Percentiles rank a stretch among this genome's conserved stretches.
phyloP scores from a whole-genome alignment of 1,140 invertebrate genomes.

The Euglossa dilemma region DNA sequence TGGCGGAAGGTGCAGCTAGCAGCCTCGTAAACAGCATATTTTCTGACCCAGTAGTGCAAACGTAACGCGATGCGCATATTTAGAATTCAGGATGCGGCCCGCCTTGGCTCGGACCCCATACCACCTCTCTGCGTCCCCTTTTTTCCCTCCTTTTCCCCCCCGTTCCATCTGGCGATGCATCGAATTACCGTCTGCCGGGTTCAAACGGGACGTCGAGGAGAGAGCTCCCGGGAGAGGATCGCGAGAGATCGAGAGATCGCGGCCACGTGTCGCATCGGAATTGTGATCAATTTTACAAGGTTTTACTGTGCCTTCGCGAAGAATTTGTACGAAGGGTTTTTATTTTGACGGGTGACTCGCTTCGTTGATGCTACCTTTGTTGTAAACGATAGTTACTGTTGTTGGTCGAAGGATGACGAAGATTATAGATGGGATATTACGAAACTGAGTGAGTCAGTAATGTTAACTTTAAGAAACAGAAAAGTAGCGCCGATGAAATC shows the following conservation, averaged over 20 bases:
- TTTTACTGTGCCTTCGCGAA: too few species aligned
- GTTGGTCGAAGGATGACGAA: too few species aligned
- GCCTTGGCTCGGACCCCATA: slow-evolving; percentile 35
- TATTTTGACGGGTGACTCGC: too few species aligned
- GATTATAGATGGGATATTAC: too few species aligned
- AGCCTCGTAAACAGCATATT: slow-evolving; percentile 73
- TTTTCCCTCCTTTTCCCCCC: not conserved
- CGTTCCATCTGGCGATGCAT: slow-evolving; percentile 25
- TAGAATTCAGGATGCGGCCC: slow-evolving; percentile 69
- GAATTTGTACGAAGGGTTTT: too few species aligned
- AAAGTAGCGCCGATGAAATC: too few species aligned
- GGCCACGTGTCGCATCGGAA: not conserved
- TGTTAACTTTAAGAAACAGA: too few species aligned
- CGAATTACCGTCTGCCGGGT: slow-evolving; percentile 38
- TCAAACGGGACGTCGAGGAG: not conserved
- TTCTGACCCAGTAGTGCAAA: slow-evolving; percentile 74
- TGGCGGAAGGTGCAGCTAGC: slow-evolving; percentile 3
- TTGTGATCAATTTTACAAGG: slow-evolving; percentile 11
- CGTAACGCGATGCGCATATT: slow-evolving; percentile 71
- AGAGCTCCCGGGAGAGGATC: not conserved
- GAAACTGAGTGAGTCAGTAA: too few species aligned
- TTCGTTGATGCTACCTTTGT: too few species aligned
- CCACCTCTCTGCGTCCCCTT: slow-evolving; percentile 27
- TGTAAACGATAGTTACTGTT: too few species aligned
- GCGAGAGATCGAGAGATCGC: not conserved